Evolutionary conservation across 92 coral and sea anemone species (phyloP).

Genomic region (Epizoanthus rinbou): DNA sequence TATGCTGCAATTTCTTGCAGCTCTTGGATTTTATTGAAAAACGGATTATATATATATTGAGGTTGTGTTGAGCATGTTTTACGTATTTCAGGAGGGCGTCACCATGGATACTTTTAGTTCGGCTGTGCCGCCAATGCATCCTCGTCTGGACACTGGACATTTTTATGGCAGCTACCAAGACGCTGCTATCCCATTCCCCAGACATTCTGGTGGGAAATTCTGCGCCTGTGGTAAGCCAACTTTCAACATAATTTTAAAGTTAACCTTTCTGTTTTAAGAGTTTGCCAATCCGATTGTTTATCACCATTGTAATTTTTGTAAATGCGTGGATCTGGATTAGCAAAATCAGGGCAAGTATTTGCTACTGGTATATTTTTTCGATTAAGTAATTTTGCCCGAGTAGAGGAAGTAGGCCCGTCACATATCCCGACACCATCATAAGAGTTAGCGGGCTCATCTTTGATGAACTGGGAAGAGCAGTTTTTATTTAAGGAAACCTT

Average conservation of each 20-base stretch:
- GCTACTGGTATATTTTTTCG: too few relatives aligned
- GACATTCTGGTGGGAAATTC: constrained; percentile 94
- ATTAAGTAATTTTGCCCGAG: too few relatives aligned
- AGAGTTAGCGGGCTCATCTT: too few relatives aligned
- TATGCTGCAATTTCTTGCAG: too few relatives aligned
- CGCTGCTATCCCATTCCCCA: constrained; percentile 94
- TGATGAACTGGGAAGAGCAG: too few relatives aligned
- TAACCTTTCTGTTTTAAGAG: not conserved
- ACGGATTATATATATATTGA: not conserved
- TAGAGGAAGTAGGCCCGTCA: too few relatives aligned
- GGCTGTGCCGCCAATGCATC: constrained; percentile 53
- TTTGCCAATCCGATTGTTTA: not conserved
- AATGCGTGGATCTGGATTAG: too few relatives aligned
- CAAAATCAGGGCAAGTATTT: too few relatives aligned
- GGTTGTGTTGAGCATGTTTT: not conserved
- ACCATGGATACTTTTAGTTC: constrained; percentile 51
- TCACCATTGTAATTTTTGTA: too few relatives aligned
- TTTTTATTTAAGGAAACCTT: too few relatives aligned
- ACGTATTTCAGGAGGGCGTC: constrained; percentile 63
- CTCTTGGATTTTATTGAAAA: too few relatives aligned
- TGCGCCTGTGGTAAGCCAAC: constrained; percentile 78
- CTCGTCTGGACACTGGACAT: constrained; percentile 62
- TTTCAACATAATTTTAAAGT: not conserved
- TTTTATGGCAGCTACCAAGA: constrained; percentile 88
- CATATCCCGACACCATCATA: too few relatives aligned